Base-by-base conservation (phyloP, 2,888 invertebrate genomes). In the Sepiola atlantica region DNA sequence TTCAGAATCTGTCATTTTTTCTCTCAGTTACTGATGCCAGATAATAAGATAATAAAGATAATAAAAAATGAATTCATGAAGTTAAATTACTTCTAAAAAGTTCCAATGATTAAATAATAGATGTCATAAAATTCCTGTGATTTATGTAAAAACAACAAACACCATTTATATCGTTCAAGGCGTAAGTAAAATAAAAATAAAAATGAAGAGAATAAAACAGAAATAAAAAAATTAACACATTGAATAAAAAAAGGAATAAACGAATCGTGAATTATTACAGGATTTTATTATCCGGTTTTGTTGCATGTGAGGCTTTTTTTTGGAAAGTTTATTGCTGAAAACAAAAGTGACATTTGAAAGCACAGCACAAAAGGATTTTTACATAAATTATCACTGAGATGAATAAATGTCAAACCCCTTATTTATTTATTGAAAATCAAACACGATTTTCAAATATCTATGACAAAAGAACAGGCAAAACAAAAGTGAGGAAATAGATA, bases 21-120 rank as follows among this genome's bases (percentile, higher is more conserved):
- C n/a, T 77, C n/a, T 77, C 16, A n/a, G 77, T n/a, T 77, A 32
- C n/a, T 14, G 77, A 77, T 77, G n/a, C 77, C 2, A 77, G 77
- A 77, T 77, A 32, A 77, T 77, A 77, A n/a, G 77, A 77, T 77
- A 77, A n/a, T 77, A 77, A 32, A 77, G 77, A 77, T 32, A n/a
- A 77, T 77, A 77, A 77, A 45, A 77, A 77, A 77, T 77, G 77
- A 77, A 77, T 77, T 77, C 32, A n/a, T 77, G 77, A 77, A 77
- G 77, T 77, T 77, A 77, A 77, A 77, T 77, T 77, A 77, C 77
- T 77, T 77, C 77, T 77, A 77, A 77, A 77, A 77, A 77, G 77
- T 77, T 77, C 77, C 77, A 77, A 77, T 77, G 77, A 77, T 77
- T 77, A 77, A 77, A 77, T 77, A 77, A 77, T 77, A 77, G 77